These are phyloP conservation scores for Gymnoscelis rufifasciata DNA, from an alignment of 2,888 invertebrate genomes.

Conservation along the genomic window DNA sequence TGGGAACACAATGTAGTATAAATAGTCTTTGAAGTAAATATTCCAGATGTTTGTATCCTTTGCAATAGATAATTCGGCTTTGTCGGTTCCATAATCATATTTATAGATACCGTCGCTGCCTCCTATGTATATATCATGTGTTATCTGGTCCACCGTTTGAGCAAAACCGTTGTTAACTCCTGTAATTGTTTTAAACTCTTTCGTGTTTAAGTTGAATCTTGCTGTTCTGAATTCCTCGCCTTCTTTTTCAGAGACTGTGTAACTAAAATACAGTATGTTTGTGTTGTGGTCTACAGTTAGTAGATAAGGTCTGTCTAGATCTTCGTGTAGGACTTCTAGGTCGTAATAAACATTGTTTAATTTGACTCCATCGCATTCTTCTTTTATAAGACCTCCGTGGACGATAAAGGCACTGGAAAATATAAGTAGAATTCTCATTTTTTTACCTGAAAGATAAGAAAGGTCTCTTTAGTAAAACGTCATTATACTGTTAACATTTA, in stretches of 20 bases:
- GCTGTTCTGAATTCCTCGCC: constrained; percentile 49
- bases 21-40: constrained; percentile 51
- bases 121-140: constrained; percentile 54
- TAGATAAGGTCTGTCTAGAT: constrained; percentile 52
- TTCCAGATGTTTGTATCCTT: constrained; percentile 51
- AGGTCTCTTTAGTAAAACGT: too few species aligned
- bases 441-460: constrained; percentile 14
- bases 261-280: constrained; percentile 57
- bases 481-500: too few species aligned
- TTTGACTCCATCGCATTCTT: constrained; percentile 42
- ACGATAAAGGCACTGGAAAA: constrained; percentile 34
- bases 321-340: constrained; percentile 42
- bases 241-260: constrained; percentile 36
- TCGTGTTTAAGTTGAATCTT: constrained; percentile 49
- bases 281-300: constrained; percentile 51
- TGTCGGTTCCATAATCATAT: constrained; percentile 46
- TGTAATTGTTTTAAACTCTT: constrained; percentile 46
- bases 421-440: constrained; percentile 39
- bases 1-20: constrained; percentile 56
- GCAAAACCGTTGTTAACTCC: constrained; percentile 54
- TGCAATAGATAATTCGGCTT: constrained; percentile 42
- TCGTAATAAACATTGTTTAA: constrained; percentile 45
- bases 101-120: constrained; percentile 58
- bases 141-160: constrained; percentile 51
- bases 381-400: constrained; percentile 42